Conservation (phyloP, 2,888 invertebrate species). For the Mamestra brassicae region DNA sequence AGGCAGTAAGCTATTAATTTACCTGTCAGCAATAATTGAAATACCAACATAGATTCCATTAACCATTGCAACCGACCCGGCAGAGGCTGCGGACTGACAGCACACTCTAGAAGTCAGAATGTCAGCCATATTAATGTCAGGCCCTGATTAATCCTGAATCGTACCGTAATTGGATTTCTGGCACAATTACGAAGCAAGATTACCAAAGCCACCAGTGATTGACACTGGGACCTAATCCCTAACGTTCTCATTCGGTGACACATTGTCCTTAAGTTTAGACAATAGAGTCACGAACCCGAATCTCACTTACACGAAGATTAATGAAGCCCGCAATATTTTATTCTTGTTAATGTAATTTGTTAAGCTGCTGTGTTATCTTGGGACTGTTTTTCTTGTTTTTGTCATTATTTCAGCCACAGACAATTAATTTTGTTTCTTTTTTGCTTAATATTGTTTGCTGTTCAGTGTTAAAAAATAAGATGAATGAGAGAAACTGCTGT, state of each 20-base stretch:
- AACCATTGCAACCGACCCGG: background rate
- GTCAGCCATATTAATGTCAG: slow-evolving; percentile 60
- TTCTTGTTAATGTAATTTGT: slow-evolving; percentile 49
- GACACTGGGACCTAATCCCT: slow-evolving; percentile 79
- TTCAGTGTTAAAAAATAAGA: background rate
- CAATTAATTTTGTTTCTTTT: slow-evolving; percentile 32
- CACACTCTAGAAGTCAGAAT: slow-evolving; percentile 36
- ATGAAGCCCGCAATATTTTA: slow-evolving; percentile 50
- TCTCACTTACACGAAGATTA: slow-evolving; percentile 46
- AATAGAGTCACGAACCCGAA: slow-evolving; percentile 30
- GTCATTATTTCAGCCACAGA: slow-evolving; percentile 13
- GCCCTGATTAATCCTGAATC: slow-evolving; percentile 63
- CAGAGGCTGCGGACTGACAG: slow-evolving; percentile 12
- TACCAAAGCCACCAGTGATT: slow-evolving; percentile 80
- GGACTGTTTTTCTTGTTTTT: slow-evolving; percentile 32
- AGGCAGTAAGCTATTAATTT: slow-evolving; percentile 8
- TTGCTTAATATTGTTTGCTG: slow-evolving; percentile 7
- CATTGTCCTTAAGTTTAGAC: slow-evolving; percentile 55
- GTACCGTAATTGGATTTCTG: slow-evolving; percentile 77
- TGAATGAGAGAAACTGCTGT: background rate
- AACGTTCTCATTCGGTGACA: slow-evolving; percentile 71
- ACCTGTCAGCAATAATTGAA: slow-evolving; percentile 16
- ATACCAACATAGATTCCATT: slow-evolving; percentile 9
- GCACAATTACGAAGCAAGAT: slow-evolving; percentile 80
- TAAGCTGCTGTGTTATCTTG: slow-evolving; percentile 36